Conservation (phyloP, 2,113 vertebrate species). For the Penelope pileata region DNA sequence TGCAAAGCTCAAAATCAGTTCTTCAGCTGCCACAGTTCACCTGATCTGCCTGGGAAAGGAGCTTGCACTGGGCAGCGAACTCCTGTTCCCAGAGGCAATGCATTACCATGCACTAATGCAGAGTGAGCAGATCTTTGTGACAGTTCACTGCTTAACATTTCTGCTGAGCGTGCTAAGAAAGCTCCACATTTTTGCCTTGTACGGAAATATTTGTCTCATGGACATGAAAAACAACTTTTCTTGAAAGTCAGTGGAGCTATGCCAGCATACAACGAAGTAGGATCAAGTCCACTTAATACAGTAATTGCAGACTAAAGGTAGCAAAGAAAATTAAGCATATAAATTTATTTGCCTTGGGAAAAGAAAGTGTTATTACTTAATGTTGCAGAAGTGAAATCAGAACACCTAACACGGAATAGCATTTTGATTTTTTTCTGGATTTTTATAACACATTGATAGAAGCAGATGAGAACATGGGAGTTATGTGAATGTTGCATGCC, state of each 20-base stretch:
- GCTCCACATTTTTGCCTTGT: not conserved
- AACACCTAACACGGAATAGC: not conserved
- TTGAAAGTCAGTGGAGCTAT: not conserved
- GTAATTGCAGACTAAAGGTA: not conserved
- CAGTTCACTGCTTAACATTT: not conserved
- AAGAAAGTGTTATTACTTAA: not conserved
- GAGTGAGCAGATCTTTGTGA: not conserved
- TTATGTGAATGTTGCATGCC: not conserved
- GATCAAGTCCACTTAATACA: not conserved
- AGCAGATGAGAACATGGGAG: not conserved
- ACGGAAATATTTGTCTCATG: not conserved
- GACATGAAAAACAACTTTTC: not conserved
- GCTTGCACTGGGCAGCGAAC: accelerated
- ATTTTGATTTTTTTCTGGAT: not conserved
- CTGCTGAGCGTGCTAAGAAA: not conserved
- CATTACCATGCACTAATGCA: not conserved
- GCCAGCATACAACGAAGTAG: not conserved
- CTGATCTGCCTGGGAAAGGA: accelerated
- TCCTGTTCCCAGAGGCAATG: not conserved
- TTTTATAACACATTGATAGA: not conserved
- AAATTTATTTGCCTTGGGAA: not conserved
- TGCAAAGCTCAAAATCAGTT: not conserved
- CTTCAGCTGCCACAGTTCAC: not conserved
- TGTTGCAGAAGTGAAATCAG: not conserved
- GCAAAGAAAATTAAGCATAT: not conserved